Base-by-base conservation (phyloP, 2,797 vertebrate genomes). In the Acanthurus tractus region DNA sequence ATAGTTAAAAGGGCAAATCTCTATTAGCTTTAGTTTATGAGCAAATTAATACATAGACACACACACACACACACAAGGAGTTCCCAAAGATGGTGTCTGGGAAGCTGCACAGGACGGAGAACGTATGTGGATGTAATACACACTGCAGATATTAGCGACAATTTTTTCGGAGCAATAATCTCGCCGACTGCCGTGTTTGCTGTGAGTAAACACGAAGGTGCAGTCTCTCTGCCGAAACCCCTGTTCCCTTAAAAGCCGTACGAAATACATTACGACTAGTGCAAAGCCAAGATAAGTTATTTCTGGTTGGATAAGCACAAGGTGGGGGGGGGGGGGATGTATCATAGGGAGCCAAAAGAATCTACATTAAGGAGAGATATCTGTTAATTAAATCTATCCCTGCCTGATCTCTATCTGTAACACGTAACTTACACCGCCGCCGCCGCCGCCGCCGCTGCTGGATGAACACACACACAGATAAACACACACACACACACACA, bases 381-480 rank as follows among this genome's bases (percentile, higher is more conserved):
- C 94, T 94, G 94, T 94, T 95, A 94, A 95, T 95, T 95, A 94
- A 95, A 95, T 95, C 94, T 94, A 90, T 92, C 92, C 88, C 88
- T 81, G 86, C 76, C 90, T 89, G 94, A 95, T 95, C 88, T 85
- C 86, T 94, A 95, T 94, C 94, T 90, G 85, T 56, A 87, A 86
- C 86, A 89, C 76, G 90, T 90, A 94, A 94, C 91, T 90, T 92
- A 93, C 88, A 93, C 94, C 84, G 67, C 79, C 52, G 55, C 76
- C 1, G 55, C 79, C 25, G 34, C 75, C 18, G 65, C 68, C 42
- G 54, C 34, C 63, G 65, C 80, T 81, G 86, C 71, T 74, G 88
- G 63, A 70, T 86, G 80, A 76, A 83, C 86, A 65, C 72, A 65
- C 72, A 48, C 75, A 67, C 74, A 15, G 71, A 78, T 78, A 54